These are phyloP conservation scores for Channa maculata DNA, from an alignment of 2,113 vertebrate species.

Conservation along the genomic window DNA sequence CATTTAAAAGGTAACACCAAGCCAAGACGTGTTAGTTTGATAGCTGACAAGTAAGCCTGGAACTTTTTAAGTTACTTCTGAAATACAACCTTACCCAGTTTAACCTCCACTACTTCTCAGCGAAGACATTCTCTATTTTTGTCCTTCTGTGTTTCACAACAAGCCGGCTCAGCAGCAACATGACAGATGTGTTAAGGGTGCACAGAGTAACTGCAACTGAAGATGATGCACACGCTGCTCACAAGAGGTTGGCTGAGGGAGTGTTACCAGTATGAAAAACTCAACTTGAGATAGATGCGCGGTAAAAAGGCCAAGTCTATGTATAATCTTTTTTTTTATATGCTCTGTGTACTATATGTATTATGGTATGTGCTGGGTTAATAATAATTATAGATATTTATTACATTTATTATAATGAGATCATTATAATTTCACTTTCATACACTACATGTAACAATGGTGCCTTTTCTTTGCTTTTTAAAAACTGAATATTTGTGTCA, in stretches of 20 bases:
- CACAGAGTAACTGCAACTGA: constrained; percentile 16
- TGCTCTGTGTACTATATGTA: too few relatives aligned
- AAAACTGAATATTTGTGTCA: too few relatives aligned
- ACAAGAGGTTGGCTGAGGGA: constrained; percentile 9
- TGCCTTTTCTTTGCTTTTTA: too few relatives aligned
- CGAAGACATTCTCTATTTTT: constrained; percentile 37
- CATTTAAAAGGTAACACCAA: constrained; percentile 12
- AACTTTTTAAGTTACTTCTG: constrained; percentile 29
- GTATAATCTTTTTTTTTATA: background rate
- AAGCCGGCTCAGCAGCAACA: constrained; percentile 17
- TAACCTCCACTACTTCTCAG: constrained; percentile 29
- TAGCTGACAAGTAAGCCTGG: constrained; percentile 3
- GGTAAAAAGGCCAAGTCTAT: background rate
- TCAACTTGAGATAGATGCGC: background rate
- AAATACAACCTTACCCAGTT: constrained; percentile 29
- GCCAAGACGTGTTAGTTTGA: constrained; percentile 14
- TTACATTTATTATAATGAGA: background rate
- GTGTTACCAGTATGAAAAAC: background rate
- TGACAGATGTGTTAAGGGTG: constrained; percentile 44
- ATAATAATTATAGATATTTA: too few relatives aligned
- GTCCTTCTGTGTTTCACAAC: constrained; percentile 35
- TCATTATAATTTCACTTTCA: background rate
- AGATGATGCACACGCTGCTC: constrained; percentile 31
- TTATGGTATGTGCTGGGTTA: too few relatives aligned
- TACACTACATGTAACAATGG: too few relatives aligned